Base-by-base conservation (phyloP, 2,113 vertebrate species). In the Nymphicus hollandicus region DNA sequence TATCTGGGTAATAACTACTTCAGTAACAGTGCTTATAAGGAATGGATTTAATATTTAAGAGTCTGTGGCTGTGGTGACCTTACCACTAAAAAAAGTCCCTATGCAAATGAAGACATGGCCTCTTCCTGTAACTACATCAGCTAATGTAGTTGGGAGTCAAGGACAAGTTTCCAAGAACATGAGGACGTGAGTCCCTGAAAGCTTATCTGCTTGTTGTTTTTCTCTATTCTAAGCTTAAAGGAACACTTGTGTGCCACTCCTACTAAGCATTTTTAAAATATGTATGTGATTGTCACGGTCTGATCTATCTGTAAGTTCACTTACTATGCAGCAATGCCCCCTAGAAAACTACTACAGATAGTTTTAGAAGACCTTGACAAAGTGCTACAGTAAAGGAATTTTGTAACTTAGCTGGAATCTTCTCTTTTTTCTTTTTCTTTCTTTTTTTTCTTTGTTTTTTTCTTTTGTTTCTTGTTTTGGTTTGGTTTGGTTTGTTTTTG, bases 371-470 rank as follows among this genome's bases (percentile, higher is more conserved):
- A 58, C 18, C 2, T 65, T 66, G 16, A 18, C 18, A 49, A 66
- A 78, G 4, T 17, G 3, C 5, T 65, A 15, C 9, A 39, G 6
- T 18, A 74, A n/a, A 3, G 53, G 13, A 4, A 60, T 77, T 91
- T 77, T 77, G 6, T 69, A 77, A 46, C 5, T 80, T 76, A 49
- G 5, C 2, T 58, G 22, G 12, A 91, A 53, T 20, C 5, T 25
- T 60, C 4, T 7, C 4, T 13, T 43, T 53, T 35, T 6, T 17
- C 2, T 1, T 5, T 12, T 7, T 15, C 39, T 41, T 25, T 60
- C 4, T 7, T 4, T 13, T 43, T 53, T 35, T 6, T 17, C 2
- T 1, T 5, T 12, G 6, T 15, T 55, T 18, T n/a, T 8, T 5
- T 28, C 19, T 18, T 35, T 18, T 14, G 31, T 3, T 13, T 16